Base-by-base conservation (phyloP, 2,888 invertebrate genomes). In the Morpho helenor region DNA sequence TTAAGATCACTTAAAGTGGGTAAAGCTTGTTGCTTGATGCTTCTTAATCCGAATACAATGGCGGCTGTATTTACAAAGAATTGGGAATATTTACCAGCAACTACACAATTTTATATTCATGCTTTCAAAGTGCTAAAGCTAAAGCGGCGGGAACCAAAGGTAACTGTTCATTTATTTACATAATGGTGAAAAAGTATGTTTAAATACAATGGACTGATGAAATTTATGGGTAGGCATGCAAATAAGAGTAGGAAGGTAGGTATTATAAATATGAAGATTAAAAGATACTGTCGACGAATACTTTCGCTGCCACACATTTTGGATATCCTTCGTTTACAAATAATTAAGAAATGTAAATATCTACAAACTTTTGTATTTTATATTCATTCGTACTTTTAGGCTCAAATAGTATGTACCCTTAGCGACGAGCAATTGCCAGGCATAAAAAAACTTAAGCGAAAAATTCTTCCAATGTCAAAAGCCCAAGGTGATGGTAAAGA, bases 11-110 rank as follows among this genome's bases (percentile, higher is more conserved):
- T 91, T 60, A 89, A 91, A 56, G 89, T 91, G 0, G 94, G 94
- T 0, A 82, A 87, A 49, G 93, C 93, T 1, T 93, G 93, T 67
- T 88, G 94, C n/a, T 87, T 93, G 56, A 93, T 94, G 92, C 89
- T 94, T 60, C 73, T 92, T 0, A 92, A 91, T 58, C 70, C 93
- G 0, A 91, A 92, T n/a, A 91, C 93, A 0, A 78, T 94, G 64
- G 91, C 93, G 0, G 82, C 84, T 0, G 82, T 88, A 0, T 76
- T 94, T 9, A 85, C 83, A 0, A 81, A 81, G 43, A 94, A 93
- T 64, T 90, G 87, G 86, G 77, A 84, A 77, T 92, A 82, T 75
- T 80, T 80, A 66, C 91, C 79, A 57, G 72, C 69, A 62, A 92
- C 79, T 41, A 84, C 76, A 63, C 92, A 82, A 56, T 93, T 93